A percentile compares a stretch with the other conserved stretches of the same genome.
Evolutionary conservation across 2,888 invertebrate genomes (phyloP).

Genomic region (Andrena marginata): DNA sequence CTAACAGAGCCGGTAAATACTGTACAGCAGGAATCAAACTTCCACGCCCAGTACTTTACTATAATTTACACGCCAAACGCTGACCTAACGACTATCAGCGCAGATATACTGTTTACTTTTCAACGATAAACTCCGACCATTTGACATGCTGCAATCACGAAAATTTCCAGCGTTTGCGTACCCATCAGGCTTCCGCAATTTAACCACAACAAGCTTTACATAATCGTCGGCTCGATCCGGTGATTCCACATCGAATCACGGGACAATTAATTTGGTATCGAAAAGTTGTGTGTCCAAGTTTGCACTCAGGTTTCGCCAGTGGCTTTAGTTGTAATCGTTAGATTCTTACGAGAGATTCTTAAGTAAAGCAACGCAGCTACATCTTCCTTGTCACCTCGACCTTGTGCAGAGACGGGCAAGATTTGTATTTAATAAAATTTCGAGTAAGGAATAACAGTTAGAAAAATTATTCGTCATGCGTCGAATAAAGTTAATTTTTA

Average conservation of each 20-base stretch:
- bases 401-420: too few species aligned
- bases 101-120: constrained; percentile 43
- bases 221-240: neutral
- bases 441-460: too few species aligned
- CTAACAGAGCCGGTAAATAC: constrained; percentile 28
- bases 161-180: constrained; percentile 16
- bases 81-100: neutral
- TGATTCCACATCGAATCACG: neutral
- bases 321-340: too few species aligned
- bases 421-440: too few species aligned
- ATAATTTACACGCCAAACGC: constrained; percentile 41
- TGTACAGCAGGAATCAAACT: constrained; percentile 30
- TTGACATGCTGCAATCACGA: constrained; percentile 41
- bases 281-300: neutral
- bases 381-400: too few species aligned
- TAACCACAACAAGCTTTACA: neutral
- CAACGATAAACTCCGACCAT: constrained; percentile 24
- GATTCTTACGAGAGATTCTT: too few species aligned
- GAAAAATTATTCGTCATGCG: too few species aligned
- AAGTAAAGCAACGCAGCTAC: too few species aligned
- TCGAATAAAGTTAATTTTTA: too few species aligned
- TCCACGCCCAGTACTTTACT: constrained; percentile 29
- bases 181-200: neutral
- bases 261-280: neutral
- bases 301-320: too few species aligned